phyloP scores from a whole-genome alignment of 1,140 invertebrate species.

The Drosophila auraria region DNA sequence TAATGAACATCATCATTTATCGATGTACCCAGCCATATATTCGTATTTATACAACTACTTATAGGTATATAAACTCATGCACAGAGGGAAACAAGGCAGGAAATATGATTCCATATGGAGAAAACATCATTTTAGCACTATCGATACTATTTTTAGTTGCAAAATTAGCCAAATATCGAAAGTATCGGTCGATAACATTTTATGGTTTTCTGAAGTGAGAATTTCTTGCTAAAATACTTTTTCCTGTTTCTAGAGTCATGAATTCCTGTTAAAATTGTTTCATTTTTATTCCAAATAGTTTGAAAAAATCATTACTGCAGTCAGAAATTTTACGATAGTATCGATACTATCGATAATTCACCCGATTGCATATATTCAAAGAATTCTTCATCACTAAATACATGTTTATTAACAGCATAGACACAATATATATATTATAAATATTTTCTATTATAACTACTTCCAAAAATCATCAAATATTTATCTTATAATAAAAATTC shows the following conservation, averaged over 20 bases:
- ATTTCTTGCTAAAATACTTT: neutral
- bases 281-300: neutral
- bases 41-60: conserved; percentile 8
- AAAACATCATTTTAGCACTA: neutral
- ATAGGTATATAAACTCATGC: neutral
- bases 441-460: too few species aligned
- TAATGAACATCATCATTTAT: conserved; percentile 79
- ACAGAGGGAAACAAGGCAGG: neutral
- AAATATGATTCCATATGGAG: neutral
- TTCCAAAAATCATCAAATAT: too few species aligned
- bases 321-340: neutral
- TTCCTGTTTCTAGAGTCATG: neutral
- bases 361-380: too few species aligned
- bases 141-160: neutral
- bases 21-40: conserved; percentile 7
- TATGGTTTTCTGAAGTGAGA: too few species aligned
- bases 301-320: neutral
- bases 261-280: neutral
- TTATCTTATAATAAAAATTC: neutral
- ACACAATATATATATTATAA: too few species aligned
- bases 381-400: too few species aligned
- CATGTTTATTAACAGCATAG: too few species aligned
- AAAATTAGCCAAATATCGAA: too few species aligned
- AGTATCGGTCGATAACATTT: too few species aligned
- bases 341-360: neutral